phyloP scores from a whole-genome alignment of 2,797 vertebrate genomes.

The Anas capensis region DNA sequence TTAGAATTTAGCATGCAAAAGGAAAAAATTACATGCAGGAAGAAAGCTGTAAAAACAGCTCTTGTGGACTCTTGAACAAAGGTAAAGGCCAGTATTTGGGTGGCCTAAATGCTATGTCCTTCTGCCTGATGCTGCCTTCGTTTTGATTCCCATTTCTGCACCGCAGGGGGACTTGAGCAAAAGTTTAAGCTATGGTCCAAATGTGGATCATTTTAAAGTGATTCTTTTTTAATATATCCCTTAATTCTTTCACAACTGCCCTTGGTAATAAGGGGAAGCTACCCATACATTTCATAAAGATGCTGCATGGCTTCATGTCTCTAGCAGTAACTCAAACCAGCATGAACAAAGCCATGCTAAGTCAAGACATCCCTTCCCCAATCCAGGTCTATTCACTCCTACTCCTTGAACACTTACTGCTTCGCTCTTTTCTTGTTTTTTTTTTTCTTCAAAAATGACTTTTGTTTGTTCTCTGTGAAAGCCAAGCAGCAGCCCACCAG shows the following conservation, averaged over 20 bases:
- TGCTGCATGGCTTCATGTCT: not conserved
- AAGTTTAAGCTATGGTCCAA: not conserved
- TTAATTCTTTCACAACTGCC: not conserved
- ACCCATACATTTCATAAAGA: not conserved
- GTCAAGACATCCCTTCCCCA: not conserved
- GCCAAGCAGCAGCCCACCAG: not conserved
- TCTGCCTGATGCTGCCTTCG: not conserved
- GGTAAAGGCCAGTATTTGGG: not conserved
- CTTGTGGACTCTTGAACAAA: not conserved
- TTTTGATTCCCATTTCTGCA: not conserved
- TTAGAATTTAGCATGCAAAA: not conserved
- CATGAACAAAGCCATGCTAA: not conserved
- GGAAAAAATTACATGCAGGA: not conserved
- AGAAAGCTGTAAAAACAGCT: slow-evolving; percentile 17
- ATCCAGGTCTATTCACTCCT: not conserved
- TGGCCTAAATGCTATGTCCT: not conserved
- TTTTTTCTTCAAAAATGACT: not conserved
- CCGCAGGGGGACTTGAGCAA: not conserved
- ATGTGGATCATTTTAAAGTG: not conserved
- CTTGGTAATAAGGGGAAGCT: not conserved
- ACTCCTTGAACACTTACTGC: not conserved
- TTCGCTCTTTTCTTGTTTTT: not conserved
- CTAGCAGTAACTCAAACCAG: not conserved
- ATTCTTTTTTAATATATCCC: not conserved
- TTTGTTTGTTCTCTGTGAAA: not conserved